phyloP scores from a whole-genome alignment of 2,113 vertebrate genomes.

The Beaufortia kweichowensis region DNA sequence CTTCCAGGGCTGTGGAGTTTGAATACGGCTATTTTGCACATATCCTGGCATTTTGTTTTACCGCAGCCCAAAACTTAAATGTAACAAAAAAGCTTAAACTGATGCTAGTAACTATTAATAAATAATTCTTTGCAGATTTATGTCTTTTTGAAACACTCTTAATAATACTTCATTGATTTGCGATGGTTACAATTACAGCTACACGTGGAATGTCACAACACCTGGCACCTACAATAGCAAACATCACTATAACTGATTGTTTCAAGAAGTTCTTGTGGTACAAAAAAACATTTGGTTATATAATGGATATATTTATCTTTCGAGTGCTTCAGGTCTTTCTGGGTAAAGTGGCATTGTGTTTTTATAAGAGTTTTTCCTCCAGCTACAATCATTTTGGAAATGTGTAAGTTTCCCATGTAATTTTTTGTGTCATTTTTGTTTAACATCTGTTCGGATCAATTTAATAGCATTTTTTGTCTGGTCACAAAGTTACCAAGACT shows the following conservation, averaged over 20 bases:
- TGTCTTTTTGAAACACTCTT: constrained; percentile 44
- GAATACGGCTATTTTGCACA: neutral
- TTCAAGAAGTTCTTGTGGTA: constrained; percentile 54
- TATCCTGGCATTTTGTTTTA: neutral
- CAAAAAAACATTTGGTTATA: constrained; percentile 14
- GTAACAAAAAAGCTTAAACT: neutral
- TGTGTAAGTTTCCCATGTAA: neutral
- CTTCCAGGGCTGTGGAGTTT: constrained; percentile 11
- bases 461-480: no score
- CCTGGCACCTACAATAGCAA: constrained; percentile 46
- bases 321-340: neutral
- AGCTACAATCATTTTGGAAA: neutral
- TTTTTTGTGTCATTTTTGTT: neutral
- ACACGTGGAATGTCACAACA: constrained; percentile 40
- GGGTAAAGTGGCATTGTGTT: constrained; percentile 14
- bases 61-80: neutral
- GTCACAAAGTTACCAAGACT: neutral
- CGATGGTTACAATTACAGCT: constrained; percentile 47
- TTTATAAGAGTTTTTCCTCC: neutral
- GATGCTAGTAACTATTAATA: constrained; percentile 16
- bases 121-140: constrained; percentile 31
- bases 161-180: constrained; percentile 33
- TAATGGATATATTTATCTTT: neutral
- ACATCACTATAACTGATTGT: constrained; percentile 52
- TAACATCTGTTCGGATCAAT: neutral